phyloP scores from a whole-genome alignment of 2,797 vertebrate genomes.

The Leucoraja ocellata region DNA sequence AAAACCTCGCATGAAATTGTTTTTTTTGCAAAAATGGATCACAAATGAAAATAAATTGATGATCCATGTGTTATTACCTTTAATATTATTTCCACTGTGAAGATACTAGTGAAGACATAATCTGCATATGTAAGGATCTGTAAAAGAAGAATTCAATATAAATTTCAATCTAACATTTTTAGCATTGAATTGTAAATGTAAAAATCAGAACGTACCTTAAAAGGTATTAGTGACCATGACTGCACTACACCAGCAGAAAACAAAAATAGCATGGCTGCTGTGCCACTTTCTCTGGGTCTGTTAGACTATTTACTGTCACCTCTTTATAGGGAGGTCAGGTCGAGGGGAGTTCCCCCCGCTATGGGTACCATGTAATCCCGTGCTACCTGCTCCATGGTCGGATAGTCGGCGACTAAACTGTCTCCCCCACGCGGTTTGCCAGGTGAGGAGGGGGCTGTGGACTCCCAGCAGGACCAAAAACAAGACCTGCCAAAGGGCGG shows the following conservation, averaged over 20 bases:
- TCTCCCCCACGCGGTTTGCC: too few relatives aligned
- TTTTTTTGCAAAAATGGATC: neutral
- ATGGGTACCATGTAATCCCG: too few relatives aligned
- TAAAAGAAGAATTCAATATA: constrained; percentile 53
- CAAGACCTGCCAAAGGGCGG: too few relatives aligned
- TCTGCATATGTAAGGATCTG: constrained; percentile 98
- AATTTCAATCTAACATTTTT: neutral
- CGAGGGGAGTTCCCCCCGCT: too few relatives aligned
- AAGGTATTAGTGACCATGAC: neutral
- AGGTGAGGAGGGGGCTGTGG: too few relatives aligned
- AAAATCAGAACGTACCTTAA: neutral
- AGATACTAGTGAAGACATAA: constrained; percentile 98
- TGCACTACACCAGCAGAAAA: neutral
- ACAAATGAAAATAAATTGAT: neutral
- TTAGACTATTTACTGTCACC: neutral
- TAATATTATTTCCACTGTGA: constrained; percentile 98
- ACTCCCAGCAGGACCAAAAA: too few relatives aligned
- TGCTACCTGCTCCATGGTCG: too few relatives aligned
- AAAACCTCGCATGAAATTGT: neutral
- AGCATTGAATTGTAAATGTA: neutral
- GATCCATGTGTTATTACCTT: constrained; percentile 70
- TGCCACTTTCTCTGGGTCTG: neutral
- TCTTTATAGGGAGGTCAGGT: too few relatives aligned
- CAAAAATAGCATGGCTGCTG: neutral
- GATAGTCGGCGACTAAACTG: too few relatives aligned